Percentiles rank a stretch among this genome's conserved stretches.
phyloP scores from a whole-genome alignment of 2,113 vertebrate genomes.

The Planiliza haematocheilus region DNA sequence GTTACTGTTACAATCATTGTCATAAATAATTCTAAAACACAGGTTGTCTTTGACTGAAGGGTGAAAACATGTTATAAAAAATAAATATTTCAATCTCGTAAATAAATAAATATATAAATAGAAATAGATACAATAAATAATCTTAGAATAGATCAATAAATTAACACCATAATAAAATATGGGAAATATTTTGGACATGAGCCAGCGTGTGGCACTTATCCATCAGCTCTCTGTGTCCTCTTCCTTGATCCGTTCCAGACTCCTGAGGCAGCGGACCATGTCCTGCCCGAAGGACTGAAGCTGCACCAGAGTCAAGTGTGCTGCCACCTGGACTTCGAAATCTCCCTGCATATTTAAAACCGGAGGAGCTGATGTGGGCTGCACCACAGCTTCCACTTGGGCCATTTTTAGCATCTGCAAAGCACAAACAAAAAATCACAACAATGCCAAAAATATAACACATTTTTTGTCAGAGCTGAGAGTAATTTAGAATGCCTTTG shows the following conservation, averaged over 20 bases:
- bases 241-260: slow-evolving; percentile 25
- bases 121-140: slow-evolving; percentile 54
- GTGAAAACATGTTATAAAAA: slow-evolving; percentile 19
- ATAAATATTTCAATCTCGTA: slow-evolving; percentile 50
- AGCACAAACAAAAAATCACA: background rate
- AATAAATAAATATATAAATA: slow-evolving; percentile 72
- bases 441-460: background rate
- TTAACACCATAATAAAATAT: slow-evolving; percentile 24
- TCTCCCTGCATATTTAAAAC: slow-evolving; percentile 31
- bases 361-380: background rate
- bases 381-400: background rate
- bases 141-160: slow-evolving; percentile 38
- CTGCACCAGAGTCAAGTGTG: slow-evolving; percentile 77
- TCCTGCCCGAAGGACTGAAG: slow-evolving; percentile 72
- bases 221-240: slow-evolving; percentile 47
- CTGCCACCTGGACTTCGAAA: slow-evolving; percentile 75
- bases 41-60: background rate
- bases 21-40: too few species aligned
- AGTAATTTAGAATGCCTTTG: background rate
- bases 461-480: accelerated
- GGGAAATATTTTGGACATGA: slow-evolving; percentile 27
- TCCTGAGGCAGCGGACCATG: slow-evolving; percentile 60
- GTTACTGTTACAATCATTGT: too few species aligned
- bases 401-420: slow-evolving; percentile 70
- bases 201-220: background rate